Conservation (phyloP, 2,888 invertebrate species). For the Coenonympha arcania region DNA sequence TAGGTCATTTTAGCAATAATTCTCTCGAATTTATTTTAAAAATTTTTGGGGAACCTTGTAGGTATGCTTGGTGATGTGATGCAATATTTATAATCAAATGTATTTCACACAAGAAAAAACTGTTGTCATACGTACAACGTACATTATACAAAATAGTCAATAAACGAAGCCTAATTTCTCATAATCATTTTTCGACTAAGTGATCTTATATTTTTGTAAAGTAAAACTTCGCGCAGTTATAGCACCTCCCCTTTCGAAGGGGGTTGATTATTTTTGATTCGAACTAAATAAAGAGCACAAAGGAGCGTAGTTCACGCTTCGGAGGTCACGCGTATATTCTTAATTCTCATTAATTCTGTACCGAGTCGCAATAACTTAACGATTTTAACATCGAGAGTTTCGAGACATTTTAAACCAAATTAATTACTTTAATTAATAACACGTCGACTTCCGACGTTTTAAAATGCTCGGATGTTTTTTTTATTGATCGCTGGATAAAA, state of each 20-base stretch:
- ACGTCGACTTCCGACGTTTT: slow-evolving; percentile 26
- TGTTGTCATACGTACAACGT: too few species aligned
- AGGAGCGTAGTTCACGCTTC: slow-evolving; percentile 28
- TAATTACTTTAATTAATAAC: slow-evolving; percentile 32
- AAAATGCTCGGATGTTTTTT: neutral
- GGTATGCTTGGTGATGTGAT: too few species aligned
- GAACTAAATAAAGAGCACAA: slow-evolving; percentile 25
- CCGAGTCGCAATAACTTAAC: slow-evolving; percentile 51
- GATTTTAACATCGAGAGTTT: slow-evolving; percentile 52
- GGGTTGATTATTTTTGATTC: neutral
- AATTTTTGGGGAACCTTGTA: too few species aligned
- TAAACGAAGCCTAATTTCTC: too few species aligned
- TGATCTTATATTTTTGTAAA: neutral
- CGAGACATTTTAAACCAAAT: slow-evolving; percentile 53
- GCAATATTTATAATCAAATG: too few species aligned
- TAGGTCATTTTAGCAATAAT: too few species aligned
- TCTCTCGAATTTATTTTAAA: too few species aligned
- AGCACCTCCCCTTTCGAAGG: neutral
- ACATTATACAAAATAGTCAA: too few species aligned
- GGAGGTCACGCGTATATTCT: slow-evolving; percentile 44
- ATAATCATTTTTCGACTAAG: neutral
- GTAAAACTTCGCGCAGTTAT: neutral
- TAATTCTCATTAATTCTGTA: slow-evolving; percentile 48
- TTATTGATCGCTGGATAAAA: too few species aligned
- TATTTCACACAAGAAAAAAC: too few species aligned